These are phyloP conservation scores for Beroe forskalii DNA, from an alignment of 37 sponge, comb jelly and placozoan genomes.

Conservation along the genomic window DNA sequence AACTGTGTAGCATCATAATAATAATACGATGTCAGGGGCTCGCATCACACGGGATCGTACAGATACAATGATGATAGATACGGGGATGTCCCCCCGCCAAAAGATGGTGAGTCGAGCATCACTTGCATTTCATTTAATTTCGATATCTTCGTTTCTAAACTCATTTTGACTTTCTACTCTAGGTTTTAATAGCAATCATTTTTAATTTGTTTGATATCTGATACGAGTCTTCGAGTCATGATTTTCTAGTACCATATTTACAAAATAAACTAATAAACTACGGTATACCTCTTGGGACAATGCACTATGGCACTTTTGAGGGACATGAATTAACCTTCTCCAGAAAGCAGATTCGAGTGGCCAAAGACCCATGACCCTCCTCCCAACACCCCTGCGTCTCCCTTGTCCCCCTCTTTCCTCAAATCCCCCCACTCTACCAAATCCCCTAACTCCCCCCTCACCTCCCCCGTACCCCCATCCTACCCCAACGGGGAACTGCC, in stretches of 20 bases:
- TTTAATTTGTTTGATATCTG: no score
- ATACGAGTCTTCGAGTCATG: no score
- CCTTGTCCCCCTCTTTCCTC: not conserved
- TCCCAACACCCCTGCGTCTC: constrained; percentile 34
- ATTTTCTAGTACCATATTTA: no score
- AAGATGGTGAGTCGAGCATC: not conserved
- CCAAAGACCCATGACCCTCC: not conserved
- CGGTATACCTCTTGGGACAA: not conserved
- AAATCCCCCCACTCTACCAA: not conserved
- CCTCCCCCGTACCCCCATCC: not conserved
- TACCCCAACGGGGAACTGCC: not conserved
- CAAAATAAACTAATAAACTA: no score
- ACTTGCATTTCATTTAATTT: not conserved
- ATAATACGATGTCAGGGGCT: no score
- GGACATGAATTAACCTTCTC: not conserved
- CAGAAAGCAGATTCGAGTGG: not conserved
- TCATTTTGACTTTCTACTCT: not conserved
- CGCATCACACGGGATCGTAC: constrained; percentile 24
- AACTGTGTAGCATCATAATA: no score
- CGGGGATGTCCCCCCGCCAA: not conserved
- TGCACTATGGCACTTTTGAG: not conserved
- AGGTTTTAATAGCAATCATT: not conserved
- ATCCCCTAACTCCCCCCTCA: not conserved
- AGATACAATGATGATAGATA: constrained; percentile 1
- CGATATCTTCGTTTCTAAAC: not conserved